Percentiles rank a stretch among this genome's conserved stretches.
Conservation (phyloP, 64 coral and sea anemone species). For the Dendronephthya gigantea region DNA sequence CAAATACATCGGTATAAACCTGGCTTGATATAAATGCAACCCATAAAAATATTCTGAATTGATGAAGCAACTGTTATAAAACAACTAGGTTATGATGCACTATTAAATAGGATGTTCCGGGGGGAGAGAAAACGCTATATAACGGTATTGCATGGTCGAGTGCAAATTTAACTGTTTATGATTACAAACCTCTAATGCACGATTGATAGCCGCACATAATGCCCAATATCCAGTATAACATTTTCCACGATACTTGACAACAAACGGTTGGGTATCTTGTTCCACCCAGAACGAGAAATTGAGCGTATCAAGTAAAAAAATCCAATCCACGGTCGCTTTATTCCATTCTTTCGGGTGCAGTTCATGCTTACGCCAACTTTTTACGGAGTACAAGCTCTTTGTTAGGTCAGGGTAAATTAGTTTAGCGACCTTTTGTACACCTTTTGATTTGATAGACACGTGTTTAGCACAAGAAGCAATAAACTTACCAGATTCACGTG, state of each 20-base stretch:
- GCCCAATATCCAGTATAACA: slow-evolving; percentile 16
- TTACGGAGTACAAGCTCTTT: background rate
- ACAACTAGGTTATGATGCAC: no score
- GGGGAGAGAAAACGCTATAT: no score
- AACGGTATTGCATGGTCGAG: no score
- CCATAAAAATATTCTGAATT: no score
- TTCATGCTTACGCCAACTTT: background rate
- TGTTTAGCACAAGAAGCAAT: background rate
- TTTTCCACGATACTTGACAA: background rate
- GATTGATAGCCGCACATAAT: slow-evolving; percentile 5
- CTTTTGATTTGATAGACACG: background rate
- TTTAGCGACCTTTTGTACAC: background rate
- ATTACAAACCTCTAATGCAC: slow-evolving; percentile 1
- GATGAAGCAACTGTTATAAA: no score
- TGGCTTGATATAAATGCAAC: no score
- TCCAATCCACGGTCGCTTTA: background rate
- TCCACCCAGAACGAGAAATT: slow-evolving; percentile 18
- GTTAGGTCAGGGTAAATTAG: background rate
- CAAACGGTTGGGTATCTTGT: background rate
- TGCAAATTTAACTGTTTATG: background rate
- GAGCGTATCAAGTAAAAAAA: background rate
- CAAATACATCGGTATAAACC: no score
- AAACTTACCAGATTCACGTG: background rate
- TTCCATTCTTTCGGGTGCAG: background rate
- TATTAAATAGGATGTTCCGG: no score